Conservation (phyloP, 2,113 vertebrate species). For the Girardinichthys multiradiatus region DNA sequence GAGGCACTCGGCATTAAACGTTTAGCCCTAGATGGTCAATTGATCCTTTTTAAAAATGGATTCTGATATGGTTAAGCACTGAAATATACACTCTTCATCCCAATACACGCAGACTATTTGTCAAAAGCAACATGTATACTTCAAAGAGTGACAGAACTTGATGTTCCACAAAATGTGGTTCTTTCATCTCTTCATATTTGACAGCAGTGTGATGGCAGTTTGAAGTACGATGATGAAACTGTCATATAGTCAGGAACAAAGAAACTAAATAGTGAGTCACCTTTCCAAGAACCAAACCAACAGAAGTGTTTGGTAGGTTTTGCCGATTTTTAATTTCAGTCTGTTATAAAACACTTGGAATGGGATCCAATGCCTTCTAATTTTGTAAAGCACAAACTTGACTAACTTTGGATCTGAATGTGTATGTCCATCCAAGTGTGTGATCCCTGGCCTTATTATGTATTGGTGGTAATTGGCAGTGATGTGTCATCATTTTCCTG, state of each 20-base stretch:
- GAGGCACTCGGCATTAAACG: too few relatives aligned
- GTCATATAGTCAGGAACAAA: not conserved
- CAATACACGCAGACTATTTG: too few relatives aligned
- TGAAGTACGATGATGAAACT: not conserved
- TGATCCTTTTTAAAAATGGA: not conserved
- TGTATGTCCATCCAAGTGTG: not conserved
- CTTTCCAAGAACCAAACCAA: not conserved
- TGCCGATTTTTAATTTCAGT: not conserved
- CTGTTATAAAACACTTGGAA: not conserved
- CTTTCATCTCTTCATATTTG: not conserved
- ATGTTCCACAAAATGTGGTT: too few relatives aligned
- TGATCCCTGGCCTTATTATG: not conserved
- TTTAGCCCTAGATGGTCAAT: too few relatives aligned
- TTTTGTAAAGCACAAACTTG: not conserved
- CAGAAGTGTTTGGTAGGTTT: not conserved
- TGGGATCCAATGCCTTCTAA: not conserved
- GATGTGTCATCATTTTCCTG: not conserved
- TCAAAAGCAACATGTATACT: too few relatives aligned
- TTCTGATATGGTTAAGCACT: not conserved
- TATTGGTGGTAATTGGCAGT: slow-evolving; percentile 1
- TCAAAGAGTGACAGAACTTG: too few relatives aligned
- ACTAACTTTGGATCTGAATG: too few relatives aligned
- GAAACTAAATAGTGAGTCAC: not conserved
- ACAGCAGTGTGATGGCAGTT: not conserved
- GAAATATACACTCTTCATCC: too few relatives aligned